A percentile compares a stretch with the other conserved stretches of the same genome.
Conservation (phyloP, 2,113 vertebrate genomes). For the Austrofundulus limnaeus region DNA sequence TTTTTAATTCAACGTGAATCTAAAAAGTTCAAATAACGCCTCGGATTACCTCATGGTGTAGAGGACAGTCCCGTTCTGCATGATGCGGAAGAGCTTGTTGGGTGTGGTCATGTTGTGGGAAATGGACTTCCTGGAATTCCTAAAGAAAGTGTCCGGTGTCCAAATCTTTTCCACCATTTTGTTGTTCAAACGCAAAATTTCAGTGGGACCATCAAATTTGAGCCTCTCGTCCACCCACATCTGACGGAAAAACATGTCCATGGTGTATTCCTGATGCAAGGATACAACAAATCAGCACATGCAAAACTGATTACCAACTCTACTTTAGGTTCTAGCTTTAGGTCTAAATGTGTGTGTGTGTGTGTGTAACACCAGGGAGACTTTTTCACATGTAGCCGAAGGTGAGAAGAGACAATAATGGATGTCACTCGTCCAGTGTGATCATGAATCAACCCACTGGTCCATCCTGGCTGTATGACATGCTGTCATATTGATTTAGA, state of each 20-base stretch:
- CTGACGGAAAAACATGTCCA: slow-evolving; percentile 85
- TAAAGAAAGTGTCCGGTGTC: slow-evolving; percentile 83
- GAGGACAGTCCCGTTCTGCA: slow-evolving; percentile 83
- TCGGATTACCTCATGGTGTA: slow-evolving; percentile 82
- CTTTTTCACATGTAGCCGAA: slow-evolving; percentile 40
- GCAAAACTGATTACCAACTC: neutral
- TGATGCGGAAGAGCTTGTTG: slow-evolving; percentile 84
- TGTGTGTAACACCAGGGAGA: neutral
- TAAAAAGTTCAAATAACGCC: neutral
- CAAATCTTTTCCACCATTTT: slow-evolving; percentile 84
- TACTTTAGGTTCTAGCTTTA: neutral
- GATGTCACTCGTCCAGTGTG: slow-evolving; percentile 62
- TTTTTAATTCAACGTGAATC: neutral
- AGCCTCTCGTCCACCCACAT: slow-evolving; percentile 84
- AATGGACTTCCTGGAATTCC: slow-evolving; percentile 79
- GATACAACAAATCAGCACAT: neutral
- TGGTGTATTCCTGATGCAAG: slow-evolving; percentile 77
- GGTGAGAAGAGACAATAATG: slow-evolving; percentile 52
- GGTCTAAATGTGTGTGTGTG: slow-evolving; percentile 7
- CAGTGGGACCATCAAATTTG: slow-evolving; percentile 77
- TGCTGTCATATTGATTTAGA: slow-evolving; percentile 74
- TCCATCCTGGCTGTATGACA: slow-evolving; percentile 56
- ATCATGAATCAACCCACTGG: slow-evolving; percentile 69
- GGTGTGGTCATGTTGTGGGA: slow-evolving; percentile 83
- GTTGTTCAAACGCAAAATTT: slow-evolving; percentile 82